These are phyloP conservation scores for Asobara japonica DNA, from an alignment of 1,140 invertebrate genomes.

Conservation along the genomic window DNA sequence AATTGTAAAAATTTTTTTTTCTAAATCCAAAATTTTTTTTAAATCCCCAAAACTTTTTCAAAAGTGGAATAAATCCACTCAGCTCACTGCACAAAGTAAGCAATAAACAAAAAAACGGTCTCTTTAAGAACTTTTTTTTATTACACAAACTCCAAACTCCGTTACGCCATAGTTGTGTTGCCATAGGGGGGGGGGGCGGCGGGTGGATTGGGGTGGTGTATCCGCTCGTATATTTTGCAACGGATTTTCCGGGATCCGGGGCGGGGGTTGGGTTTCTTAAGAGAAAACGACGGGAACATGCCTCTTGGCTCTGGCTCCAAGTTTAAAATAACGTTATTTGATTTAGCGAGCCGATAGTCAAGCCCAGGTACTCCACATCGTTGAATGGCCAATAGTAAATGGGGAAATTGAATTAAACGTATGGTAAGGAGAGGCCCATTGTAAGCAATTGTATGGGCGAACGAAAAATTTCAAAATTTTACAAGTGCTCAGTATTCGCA, in stretches of 20 bases:
- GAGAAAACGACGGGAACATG: neutral
- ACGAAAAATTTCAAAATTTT: no score
- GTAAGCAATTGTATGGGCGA: no score
- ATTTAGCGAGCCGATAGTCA: constrained; percentile 25
- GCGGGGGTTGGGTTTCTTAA: neutral
- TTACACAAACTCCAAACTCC: constrained; percentile 7
- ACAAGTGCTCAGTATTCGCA: no score
- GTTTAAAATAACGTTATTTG: constrained; percentile 27
- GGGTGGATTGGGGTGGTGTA: neutral
- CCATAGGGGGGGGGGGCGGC: neutral
- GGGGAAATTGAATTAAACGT: constrained; percentile 28
- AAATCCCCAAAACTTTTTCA: no score
- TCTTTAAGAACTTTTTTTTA: constrained; percentile 7
- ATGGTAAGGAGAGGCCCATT: neutral
- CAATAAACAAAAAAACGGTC: neutral
- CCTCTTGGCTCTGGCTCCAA: neutral
- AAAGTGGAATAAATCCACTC: no score
- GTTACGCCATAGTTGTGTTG: constrained; percentile 9
- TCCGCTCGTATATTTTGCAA: constrained; percentile 28
- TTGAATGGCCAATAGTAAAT: neutral
- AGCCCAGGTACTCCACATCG: neutral
- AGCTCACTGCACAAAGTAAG: no score
- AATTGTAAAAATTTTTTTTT: no score
- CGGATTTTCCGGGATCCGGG: constrained; percentile 23
- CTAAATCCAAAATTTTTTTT: no score